A percentile compares a stretch with the other conserved stretches of the same genome.
These are phyloP conservation scores for Thymelicus acteon DNA, from an alignment of 2,888 invertebrate genomes.

Conservation along the genomic window DNA sequence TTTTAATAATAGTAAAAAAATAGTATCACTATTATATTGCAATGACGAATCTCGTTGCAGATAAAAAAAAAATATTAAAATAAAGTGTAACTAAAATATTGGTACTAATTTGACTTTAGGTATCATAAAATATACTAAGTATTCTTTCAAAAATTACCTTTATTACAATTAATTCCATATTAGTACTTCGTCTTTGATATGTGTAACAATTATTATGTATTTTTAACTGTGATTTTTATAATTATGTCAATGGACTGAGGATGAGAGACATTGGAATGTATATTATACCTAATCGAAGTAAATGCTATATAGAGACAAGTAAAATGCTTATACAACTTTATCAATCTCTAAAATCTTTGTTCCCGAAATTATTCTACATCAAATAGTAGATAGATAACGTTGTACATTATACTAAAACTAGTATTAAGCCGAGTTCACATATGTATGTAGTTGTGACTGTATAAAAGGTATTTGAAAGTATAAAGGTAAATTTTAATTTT, in stretches of 20 bases:
- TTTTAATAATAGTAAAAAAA: too few species aligned
- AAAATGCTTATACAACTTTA: slow-evolving; percentile 50
- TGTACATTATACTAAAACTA: slow-evolving; percentile 21
- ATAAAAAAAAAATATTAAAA: too few species aligned
- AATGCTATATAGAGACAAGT: slow-evolving; percentile 58
- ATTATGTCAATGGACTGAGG: slow-evolving; percentile 56
- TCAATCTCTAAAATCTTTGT: slow-evolving; percentile 63
- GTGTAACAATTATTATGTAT: too few species aligned
- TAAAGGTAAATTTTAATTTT: background rate
- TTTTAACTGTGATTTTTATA: background rate
- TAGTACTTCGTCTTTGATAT: too few species aligned
- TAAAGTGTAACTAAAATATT: too few species aligned
- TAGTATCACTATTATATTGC: too few species aligned
- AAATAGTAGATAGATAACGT: slow-evolving; percentile 13
- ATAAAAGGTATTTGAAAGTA: background rate
- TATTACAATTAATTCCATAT: too few species aligned
- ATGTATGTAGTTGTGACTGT: background rate
- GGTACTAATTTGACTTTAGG: too few species aligned
- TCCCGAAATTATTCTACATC: slow-evolving; percentile 58
- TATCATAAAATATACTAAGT: too few species aligned
- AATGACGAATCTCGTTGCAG: too few species aligned
- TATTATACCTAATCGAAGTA: slow-evolving; percentile 57
- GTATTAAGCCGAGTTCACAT: slow-evolving; percentile 11
- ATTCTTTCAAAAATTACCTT: too few species aligned
- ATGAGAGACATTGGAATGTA: slow-evolving; percentile 72